Conservation (phyloP, 2,888 invertebrate species). For the Panzeria rudis region DNA sequence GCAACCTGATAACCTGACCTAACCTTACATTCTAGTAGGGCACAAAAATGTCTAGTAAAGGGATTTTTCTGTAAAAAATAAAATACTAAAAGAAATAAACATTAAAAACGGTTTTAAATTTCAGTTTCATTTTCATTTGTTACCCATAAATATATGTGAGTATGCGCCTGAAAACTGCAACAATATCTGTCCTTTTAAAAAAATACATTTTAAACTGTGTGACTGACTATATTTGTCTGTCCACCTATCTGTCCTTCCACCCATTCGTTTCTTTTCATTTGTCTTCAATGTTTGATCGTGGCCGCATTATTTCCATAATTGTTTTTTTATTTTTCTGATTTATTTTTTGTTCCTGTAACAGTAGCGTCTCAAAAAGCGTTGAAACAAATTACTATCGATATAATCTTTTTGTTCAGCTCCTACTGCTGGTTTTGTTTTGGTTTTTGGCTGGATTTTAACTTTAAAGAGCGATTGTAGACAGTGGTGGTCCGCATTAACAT, state of each 20-base stretch:
- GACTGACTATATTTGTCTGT: slow-evolving; percentile 21
- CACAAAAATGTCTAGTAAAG: slow-evolving; percentile 35
- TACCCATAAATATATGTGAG: slow-evolving; percentile 49
- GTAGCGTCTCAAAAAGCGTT: slow-evolving; percentile 76
- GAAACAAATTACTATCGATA: slow-evolving; percentile 76
- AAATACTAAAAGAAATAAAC: slow-evolving; percentile 5
- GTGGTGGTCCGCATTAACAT: slow-evolving; percentile 76
- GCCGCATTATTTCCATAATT: slow-evolving; percentile 65
- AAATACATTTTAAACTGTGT: slow-evolving; percentile 42
- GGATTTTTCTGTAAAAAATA: slow-evolving; percentile 31
- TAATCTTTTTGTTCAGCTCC: slow-evolving; percentile 72
- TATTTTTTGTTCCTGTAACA: slow-evolving; percentile 68
- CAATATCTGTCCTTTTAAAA: slow-evolving; percentile 60
- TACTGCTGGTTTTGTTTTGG: slow-evolving; percentile 57
- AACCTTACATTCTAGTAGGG: slow-evolving; percentile 11
- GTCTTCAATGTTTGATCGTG: slow-evolving; percentile 72
- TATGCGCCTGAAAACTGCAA: slow-evolving; percentile 38
- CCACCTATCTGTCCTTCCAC: slow-evolving; percentile 63
- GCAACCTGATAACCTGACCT: no score
- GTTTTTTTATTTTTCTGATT: slow-evolving; percentile 28
- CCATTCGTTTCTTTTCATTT: slow-evolving; percentile 60
- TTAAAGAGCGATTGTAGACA: slow-evolving; percentile 54
- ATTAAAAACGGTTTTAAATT: slow-evolving; percentile 67
- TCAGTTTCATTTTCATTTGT: slow-evolving; percentile 73
- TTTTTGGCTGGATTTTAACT: slow-evolving; percentile 33